Base-by-base conservation (phyloP, 2,888 invertebrate genomes). In the Cylindroiulus punctatus region DNA sequence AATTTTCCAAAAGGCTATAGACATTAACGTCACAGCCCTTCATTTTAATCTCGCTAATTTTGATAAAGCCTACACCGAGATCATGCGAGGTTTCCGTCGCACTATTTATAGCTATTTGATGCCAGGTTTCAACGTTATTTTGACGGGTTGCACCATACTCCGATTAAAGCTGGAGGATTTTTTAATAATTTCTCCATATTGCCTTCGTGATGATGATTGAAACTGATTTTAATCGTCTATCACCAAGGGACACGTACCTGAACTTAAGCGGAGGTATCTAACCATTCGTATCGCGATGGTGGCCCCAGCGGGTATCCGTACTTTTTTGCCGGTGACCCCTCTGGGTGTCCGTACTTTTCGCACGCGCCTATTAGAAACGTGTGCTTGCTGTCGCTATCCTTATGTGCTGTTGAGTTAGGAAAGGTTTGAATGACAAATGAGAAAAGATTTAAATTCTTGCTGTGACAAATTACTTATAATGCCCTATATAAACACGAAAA, bases 41-140 rank as follows among this genome's bases (percentile, higher is more conserved):
- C 52, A 52, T 52, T 52, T 52, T 52, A 52, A 52, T 52, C 52
- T 52, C 52, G n/a, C 52, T 52, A 52, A 52, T 52, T 52, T 52
- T 52, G n/a, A 52, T 52, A n/a, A n/a, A 52, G 52, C 52, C n/a
- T 52, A n/a, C n/a, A 52, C 52, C 19, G n/a, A 52, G 52, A 52
- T 52, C 52, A n/a, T 52, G n/a, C 17, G 19, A 52, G 52, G 52
- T 52, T 52, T 52, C 52, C 52, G 17, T 19, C 10, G 52, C 52
- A 52, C 52, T 52, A 47, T 47, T 14, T 17, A 3, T 17, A 47
- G 36, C 36, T 4, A 4, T 36, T 36, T 36, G 4, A 47, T 47
- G 47, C 47, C 47, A 12, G 14, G 12, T 12, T 36, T 36, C 2
- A 36, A 7, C 36, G 36, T 36, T 36, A 36, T 52, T 52, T 52